Conservation (phyloP, 2,113 vertebrate genomes). For the Cheirogaleus medius region DNA sequence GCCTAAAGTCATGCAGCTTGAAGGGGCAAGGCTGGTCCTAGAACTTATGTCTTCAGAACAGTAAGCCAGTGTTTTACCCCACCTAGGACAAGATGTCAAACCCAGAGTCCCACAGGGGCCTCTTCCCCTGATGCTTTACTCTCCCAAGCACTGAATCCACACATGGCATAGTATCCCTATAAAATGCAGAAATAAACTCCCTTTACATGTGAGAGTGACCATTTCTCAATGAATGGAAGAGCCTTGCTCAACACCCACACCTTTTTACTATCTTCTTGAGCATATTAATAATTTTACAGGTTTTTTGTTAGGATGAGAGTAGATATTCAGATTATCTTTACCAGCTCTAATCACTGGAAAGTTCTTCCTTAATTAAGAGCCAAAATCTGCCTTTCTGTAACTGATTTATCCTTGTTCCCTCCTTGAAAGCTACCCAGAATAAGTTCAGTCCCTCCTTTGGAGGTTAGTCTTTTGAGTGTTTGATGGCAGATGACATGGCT, state of each 20-base stretch:
- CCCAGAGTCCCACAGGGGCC: not conserved
- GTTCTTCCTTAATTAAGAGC: not conserved
- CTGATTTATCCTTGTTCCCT: not conserved
- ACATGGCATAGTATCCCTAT: not conserved
- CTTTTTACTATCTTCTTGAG: not conserved
- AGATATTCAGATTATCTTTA: not conserved
- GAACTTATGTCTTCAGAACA: not conserved
- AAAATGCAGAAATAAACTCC: not conserved
- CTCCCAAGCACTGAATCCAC: not conserved
- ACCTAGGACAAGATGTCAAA: not conserved
- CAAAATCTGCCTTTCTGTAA: not conserved
- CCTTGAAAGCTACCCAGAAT: not conserved
- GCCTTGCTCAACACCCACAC: not conserved
- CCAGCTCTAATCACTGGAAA: not conserved
- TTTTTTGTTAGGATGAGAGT: not conserved
- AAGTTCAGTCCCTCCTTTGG: not conserved
- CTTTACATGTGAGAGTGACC: not conserved
- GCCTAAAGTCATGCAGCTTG: not conserved
- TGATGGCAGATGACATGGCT: not conserved
- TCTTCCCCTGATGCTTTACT: not conserved
- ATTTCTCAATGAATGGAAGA: not conserved
- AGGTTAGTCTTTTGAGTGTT: not conserved
- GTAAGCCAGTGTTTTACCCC: not conserved
- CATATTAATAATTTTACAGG: not conserved
- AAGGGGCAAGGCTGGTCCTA: not conserved